A percentile compares a stretch with the other conserved stretches of the same genome.
Evolutionary conservation across 2,113 vertebrate genomes (phyloP).

Genomic region (Heterotis niloticus): DNA sequence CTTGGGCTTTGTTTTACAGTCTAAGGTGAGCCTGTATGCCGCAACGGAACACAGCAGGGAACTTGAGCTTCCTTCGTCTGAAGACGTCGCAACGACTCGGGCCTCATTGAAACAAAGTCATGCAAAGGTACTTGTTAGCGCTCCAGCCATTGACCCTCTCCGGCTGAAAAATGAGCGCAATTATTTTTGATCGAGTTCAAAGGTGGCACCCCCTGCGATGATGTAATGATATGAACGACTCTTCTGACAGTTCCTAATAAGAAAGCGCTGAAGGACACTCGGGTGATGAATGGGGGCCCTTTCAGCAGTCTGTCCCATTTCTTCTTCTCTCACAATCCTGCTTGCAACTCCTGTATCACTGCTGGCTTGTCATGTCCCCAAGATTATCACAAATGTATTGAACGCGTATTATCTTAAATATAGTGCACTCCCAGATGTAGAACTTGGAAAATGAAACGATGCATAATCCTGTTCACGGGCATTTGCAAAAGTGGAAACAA

Average conservation of each 20-base stretch:
- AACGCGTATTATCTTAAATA: constrained; percentile 4
- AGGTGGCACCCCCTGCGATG: constrained; percentile 63
- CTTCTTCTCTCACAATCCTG: too few relatives aligned
- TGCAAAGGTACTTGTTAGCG: constrained; percentile 28
- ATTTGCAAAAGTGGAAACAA: background rate
- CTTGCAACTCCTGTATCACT: too few relatives aligned
- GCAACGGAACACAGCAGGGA: background rate
- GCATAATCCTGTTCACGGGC: constrained; percentile 7
- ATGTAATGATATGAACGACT: constrained; percentile 56
- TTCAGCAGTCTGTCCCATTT: background rate
- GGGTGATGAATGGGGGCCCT: constrained; percentile 47
- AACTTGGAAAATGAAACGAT: background rate
- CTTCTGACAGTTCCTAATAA: constrained; percentile 58
- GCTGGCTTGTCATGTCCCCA: too few relatives aligned
- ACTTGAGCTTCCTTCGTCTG: background rate
- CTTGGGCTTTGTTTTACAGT: too few relatives aligned
- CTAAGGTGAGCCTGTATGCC: background rate
- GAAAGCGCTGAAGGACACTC: constrained; percentile 52
- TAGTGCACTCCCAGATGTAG: background rate
- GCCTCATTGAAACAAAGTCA: background rate
- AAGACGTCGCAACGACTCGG: background rate
- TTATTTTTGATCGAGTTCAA: constrained; percentile 67
- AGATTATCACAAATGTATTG: background rate
- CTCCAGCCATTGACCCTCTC: constrained; percentile 39
- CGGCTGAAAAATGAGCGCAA: constrained; percentile 60